Conservation (phyloP, 37 sponge, comb jelly and placozoan species). For the Geodia barretti region DNA sequence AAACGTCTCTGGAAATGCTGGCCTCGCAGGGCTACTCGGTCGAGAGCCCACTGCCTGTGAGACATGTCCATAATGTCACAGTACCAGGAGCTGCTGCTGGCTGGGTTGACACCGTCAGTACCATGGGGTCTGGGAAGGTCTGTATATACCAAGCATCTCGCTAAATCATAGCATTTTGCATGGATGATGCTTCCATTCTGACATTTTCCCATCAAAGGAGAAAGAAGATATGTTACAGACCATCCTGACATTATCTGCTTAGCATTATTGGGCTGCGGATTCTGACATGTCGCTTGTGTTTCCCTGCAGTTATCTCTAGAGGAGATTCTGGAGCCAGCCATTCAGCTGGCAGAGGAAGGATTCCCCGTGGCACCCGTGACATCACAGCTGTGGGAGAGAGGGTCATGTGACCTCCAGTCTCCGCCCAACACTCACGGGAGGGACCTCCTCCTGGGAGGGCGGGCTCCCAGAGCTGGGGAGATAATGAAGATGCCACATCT, state of each 20-base stretch:
- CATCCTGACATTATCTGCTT: too few species aligned
- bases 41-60: constrained; percentile 42
- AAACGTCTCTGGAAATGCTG: constrained; percentile 25
- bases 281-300: too few species aligned
- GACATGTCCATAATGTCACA: constrained; percentile 74
- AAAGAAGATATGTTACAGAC: too few species aligned
- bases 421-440: constrained; percentile 53
- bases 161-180: too few species aligned
- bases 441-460: constrained; percentile 62
- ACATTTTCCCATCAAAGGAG: too few species aligned
- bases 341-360: constrained; percentile 74
- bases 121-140: constrained; percentile 86
- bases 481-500: constrained; percentile 79
- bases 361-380: constrained; percentile 77
- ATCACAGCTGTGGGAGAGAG: constrained; percentile 52
- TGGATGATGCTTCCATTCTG: too few species aligned
- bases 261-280: constrained; percentile 2
- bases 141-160: too few species aligned
- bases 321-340: constrained; percentile 76
- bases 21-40: constrained; percentile 33
- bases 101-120: constrained; percentile 84
- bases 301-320: constrained; percentile 46
- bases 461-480: constrained; percentile 75
- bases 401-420: constrained; percentile 25
- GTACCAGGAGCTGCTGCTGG: constrained; percentile 91